A percentile compares a stretch with the other conserved stretches of the same genome.
Conservation (phyloP, 2,113 vertebrate species). For the Baryphthengus martii region DNA sequence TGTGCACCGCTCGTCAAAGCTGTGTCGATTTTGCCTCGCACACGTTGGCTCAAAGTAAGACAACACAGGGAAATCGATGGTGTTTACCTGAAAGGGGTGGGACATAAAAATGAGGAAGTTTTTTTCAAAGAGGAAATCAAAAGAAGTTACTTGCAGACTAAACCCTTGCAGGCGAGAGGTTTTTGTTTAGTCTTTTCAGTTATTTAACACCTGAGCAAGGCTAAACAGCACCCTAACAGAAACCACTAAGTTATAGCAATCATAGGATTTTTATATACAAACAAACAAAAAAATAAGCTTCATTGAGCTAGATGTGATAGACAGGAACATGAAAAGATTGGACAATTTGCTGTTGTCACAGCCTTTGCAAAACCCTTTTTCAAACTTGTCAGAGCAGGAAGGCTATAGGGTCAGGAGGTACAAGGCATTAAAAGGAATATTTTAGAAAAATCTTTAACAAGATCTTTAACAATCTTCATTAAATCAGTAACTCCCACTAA, state of each 20-base stretch:
- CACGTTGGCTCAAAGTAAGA: background rate
- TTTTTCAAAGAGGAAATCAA: background rate
- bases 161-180: rapidly evolving
- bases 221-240: background rate
- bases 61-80: background rate
- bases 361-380: background rate
- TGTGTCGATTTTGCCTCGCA: background rate
- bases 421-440: background rate
- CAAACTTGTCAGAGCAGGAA: background rate
- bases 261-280: too few species aligned
- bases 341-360: background rate
- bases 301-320: background rate
- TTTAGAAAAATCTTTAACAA: background rate
- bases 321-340: background rate
- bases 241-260: background rate
- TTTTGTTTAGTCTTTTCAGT: background rate
- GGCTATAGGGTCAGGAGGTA: background rate
- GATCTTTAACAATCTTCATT: background rate
- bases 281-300: background rate
- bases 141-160: background rate
- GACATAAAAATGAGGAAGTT: background rate
- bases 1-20: rapidly evolving
- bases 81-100: background rate
- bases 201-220: background rate
- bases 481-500: background rate